Evolutionary conservation across 37 sponge, comb jelly and placozoan genomes (phyloP).

Genomic region (Mnemiopsis leidyi): DNA sequence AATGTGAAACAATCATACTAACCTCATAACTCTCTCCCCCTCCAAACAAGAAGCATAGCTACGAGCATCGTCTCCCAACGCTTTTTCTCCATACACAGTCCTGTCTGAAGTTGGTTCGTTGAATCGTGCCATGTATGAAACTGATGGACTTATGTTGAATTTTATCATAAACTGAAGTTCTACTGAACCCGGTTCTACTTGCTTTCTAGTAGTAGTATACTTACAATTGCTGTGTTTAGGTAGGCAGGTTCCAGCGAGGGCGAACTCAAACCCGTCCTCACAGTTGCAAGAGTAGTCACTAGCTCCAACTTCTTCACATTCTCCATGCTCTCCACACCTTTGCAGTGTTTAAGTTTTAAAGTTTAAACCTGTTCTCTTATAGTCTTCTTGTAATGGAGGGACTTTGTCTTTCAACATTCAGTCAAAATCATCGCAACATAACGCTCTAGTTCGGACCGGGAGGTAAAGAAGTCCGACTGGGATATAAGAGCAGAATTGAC

Average conservation of each 20-base stretch:
- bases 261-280: not conserved
- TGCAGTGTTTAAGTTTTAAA: not conserved
- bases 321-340: not conserved
- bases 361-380: too few relatives aligned
- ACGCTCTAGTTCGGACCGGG: too few relatives aligned
- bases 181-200: too few relatives aligned
- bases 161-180: too few relatives aligned
- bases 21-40: not conserved
- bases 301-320: not conserved
- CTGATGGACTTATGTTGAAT: too few relatives aligned
- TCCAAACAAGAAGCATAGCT: not conserved
- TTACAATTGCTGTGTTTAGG: not conserved
- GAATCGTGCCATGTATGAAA: too few relatives aligned
- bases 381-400: too few relatives aligned
- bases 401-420: too few relatives aligned
- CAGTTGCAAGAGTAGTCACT: not conserved
- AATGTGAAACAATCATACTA: too few relatives aligned
- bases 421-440: too few relatives aligned
- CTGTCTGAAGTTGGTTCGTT: not conserved
- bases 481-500: too few relatives aligned
- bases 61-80: not conserved
- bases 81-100: not conserved
- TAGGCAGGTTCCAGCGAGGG: not conserved
- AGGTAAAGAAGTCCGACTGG: too few relatives aligned
- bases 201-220: not conserved